Base-by-base conservation (phyloP, 1,140 invertebrate species). In the Polyergus mexicanus region DNA sequence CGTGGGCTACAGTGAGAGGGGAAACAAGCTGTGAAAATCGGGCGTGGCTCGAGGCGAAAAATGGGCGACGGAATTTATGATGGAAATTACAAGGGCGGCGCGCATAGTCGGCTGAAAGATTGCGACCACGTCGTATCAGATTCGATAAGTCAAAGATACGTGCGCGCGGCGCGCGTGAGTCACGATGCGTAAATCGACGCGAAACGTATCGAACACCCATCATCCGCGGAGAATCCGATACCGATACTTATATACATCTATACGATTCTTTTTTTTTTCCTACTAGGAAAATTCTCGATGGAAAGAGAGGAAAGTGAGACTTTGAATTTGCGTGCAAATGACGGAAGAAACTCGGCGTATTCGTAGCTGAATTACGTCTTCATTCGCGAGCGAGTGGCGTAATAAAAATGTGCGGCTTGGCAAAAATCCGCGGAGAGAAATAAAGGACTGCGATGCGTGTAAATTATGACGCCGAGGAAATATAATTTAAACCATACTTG, bases 111-210 rank as follows among this genome's bases (percentile, higher is more conserved):
- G 4, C 38, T 83, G 78, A 83, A 72, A 83, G 74, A 83, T 83
- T 72, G 68, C 78, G 38, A 25, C 28, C 78, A 28, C 68, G 68
- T 83, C 68, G 78, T 58, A 74, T 83, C 78, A 74, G 68, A 25
- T 74, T 62, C 68, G 60, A 83, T 83, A 83, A 83, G 78, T 83
- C 78, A 83, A 60, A 60, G 54, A 83, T 83, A 83, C 68, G 54
- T 72, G 65, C 47, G 66, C 47, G 66, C 47, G 51, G 66, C 47
- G 66, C 47, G 51, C 51, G 77, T 35, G 68, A 74, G 66, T 83
- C 78, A 83, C 54, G 78, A 74, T 83, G 78, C 78, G 78, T 83
- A 74, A 83, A 83, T 72, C 78, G 76, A 80, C 41, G 54, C 54
- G 66, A 72, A 81, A 81, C 78, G 54, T 81, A 72, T 72, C 51